These are phyloP conservation scores for Melipona beecheii DNA, from an alignment of 2,888 invertebrate species.

Conservation along the genomic window DNA sequence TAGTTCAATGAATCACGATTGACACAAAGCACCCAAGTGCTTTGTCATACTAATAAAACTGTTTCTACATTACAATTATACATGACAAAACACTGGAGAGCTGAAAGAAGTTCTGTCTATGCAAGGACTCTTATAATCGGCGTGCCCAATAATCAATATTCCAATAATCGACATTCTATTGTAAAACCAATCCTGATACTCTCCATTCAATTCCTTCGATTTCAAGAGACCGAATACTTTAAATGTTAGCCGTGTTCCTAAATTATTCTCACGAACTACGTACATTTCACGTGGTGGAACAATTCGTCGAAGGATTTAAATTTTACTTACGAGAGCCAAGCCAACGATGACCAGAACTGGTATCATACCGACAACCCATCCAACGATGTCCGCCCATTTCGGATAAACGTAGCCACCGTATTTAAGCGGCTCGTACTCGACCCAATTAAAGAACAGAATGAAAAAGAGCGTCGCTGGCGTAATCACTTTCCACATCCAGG, in stretches of 20 bases:
- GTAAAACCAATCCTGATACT: conserved; percentile 5
- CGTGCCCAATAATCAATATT: conserved; percentile 15
- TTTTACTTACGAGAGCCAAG: conserved; percentile 76
- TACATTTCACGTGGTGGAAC: neutral
- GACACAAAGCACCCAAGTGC: neutral
- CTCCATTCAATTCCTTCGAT: neutral
- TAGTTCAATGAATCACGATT: too few relatives aligned
- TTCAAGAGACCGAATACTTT: conserved; percentile 1
- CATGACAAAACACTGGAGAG: neutral
- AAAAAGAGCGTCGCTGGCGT: conserved; percentile 91
- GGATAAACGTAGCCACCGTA: conserved; percentile 92
- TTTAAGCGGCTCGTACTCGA: conserved; percentile 90
- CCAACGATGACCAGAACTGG: conserved; percentile 89
- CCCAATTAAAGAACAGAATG: conserved; percentile 92
- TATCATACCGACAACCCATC: conserved; percentile 91
- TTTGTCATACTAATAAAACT: neutral
- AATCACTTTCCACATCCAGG: conserved; percentile 90
- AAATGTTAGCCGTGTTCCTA: neutral
- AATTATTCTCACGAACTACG: neutral
- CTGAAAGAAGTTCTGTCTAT: neutral
- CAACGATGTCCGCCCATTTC: conserved; percentile 91
- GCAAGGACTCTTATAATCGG: conserved; percentile 1
- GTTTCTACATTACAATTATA: conserved; percentile 2
- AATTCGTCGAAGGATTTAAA: neutral
- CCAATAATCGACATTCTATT: neutral